phyloP scores from a whole-genome alignment of 2,113 vertebrate genomes.

The Leucosticte australis region DNA sequence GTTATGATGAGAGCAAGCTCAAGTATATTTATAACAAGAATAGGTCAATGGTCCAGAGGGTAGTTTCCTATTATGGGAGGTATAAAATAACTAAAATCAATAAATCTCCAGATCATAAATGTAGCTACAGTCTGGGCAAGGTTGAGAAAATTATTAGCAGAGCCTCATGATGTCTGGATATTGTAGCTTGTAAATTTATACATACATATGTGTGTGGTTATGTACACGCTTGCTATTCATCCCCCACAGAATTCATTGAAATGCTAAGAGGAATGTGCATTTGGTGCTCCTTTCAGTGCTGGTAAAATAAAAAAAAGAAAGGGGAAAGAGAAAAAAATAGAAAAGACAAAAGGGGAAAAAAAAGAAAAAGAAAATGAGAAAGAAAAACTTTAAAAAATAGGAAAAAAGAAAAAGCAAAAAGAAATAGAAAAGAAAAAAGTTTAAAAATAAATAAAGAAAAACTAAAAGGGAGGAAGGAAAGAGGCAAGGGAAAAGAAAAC shows the following conservation, averaged over 20 bases:
- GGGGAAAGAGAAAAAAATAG: fast-evolving
- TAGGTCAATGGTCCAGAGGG: conserved; percentile 76
- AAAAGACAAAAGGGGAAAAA: fast-evolving
- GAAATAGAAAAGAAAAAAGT: not conserved
- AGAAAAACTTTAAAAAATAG: not conserved
- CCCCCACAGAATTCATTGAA: conserved; percentile 68
- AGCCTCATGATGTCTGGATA: conserved; percentile 77
- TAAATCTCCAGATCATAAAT: conserved; percentile 85
- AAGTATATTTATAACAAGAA: conserved; percentile 75
- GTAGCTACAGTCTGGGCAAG: conserved; percentile 77
- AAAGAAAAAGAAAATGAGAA: not conserved
- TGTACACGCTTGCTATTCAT: conserved; percentile 65
- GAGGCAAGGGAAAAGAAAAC: not conserved
- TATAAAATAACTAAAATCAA: conserved; percentile 82
- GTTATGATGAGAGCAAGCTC: conserved; percentile 72
- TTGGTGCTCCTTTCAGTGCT: conserved; percentile 54
- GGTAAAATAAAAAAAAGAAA: not conserved
- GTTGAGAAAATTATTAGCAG: conserved; percentile 80
- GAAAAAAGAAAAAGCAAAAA: not conserved
- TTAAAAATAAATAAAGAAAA: not conserved
- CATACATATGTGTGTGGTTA: conserved; percentile 79
- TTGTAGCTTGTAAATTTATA: conserved; percentile 83
- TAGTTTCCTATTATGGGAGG: conserved; percentile 78
- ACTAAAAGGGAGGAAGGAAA: fast-evolving
- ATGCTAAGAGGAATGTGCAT: conserved; percentile 65